Evolutionary conservation across 1,140 invertebrate species (phyloP).

Genomic region (Drosophila pallidifrons): DNA sequence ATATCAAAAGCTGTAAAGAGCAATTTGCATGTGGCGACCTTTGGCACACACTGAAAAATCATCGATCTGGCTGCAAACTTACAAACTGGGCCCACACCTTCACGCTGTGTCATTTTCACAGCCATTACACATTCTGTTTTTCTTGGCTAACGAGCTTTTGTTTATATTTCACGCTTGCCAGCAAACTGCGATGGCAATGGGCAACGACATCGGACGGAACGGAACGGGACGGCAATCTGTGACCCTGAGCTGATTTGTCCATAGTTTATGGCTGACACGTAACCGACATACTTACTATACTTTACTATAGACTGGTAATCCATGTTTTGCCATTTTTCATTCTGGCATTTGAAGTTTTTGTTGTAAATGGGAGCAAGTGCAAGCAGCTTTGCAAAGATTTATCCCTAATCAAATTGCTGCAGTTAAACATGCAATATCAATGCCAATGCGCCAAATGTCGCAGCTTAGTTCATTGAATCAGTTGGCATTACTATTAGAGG

Average conservation of each 20-base stretch:
- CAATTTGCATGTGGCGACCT: constrained; percentile 75
- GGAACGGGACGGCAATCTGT: constrained; percentile 21
- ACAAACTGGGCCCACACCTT: constrained; percentile 45
- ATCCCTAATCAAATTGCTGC: constrained; percentile 21
- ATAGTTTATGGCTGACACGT: constrained; percentile 63
- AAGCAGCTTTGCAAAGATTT: constrained; percentile 17
- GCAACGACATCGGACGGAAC: background rate
- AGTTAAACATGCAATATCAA: background rate
- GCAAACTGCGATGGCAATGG: constrained; percentile 8
- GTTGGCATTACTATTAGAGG: background rate
- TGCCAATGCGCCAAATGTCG: constrained; percentile 7
- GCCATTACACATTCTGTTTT: constrained; percentile 42
- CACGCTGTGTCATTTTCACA: constrained; percentile 49
- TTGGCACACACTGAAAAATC: constrained; percentile 41
- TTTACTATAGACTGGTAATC: background rate
- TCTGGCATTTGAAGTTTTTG: constrained; percentile 22
- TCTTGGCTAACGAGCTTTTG: constrained; percentile 51
- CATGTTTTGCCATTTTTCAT: constrained; percentile 17
- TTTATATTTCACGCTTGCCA: constrained; percentile 43
- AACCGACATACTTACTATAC: constrained; percentile 20
- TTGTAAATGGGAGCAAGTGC: constrained; percentile 25
- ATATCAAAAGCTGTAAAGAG: constrained; percentile 40
- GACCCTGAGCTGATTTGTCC: constrained; percentile 74
- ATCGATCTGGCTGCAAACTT: background rate
- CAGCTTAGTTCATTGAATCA: background rate